Conservation (phyloP, 2,888 invertebrate species). For the Lysandra bellargus region DNA sequence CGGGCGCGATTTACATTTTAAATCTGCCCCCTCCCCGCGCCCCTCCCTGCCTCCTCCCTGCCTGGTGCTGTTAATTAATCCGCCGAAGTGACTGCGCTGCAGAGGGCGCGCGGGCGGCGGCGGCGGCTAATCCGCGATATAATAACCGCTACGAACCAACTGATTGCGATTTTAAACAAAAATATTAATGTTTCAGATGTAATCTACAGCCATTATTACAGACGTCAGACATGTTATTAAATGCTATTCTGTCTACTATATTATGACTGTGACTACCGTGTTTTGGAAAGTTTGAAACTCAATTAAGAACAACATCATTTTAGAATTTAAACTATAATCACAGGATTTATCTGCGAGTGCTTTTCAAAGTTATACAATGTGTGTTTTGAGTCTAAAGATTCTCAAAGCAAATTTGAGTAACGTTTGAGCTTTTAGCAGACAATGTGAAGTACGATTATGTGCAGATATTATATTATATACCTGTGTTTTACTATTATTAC, state of each 20-base stretch:
- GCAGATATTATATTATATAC: too few relatives aligned
- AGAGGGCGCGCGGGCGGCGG: neutral
- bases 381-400: too few relatives aligned
- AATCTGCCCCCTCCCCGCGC: neutral
- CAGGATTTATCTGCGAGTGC: too few relatives aligned
- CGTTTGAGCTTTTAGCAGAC: too few relatives aligned
- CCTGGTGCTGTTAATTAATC: slow-evolving; percentile 9
- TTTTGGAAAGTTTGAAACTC: too few relatives aligned
- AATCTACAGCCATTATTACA: too few relatives aligned
- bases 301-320: too few relatives aligned
- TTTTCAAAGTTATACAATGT: too few relatives aligned
- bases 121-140: neutral
- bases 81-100: slow-evolving; percentile 1
- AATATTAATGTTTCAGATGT: neutral
- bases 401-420: too few relatives aligned
- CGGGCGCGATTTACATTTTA: slow-evolving; percentile 22
- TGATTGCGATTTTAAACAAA: neutral
- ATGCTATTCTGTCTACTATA: neutral
- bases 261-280: neutral
- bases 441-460: too few relatives aligned
- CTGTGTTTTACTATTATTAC: too few relatives aligned
- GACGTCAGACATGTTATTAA: neutral
- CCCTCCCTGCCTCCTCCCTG: neutral
- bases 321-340: too few relatives aligned
- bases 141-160: neutral